Conservation (phyloP, 2,797 vertebrate genomes). For the Lepilemur ruficaudatus region DNA sequence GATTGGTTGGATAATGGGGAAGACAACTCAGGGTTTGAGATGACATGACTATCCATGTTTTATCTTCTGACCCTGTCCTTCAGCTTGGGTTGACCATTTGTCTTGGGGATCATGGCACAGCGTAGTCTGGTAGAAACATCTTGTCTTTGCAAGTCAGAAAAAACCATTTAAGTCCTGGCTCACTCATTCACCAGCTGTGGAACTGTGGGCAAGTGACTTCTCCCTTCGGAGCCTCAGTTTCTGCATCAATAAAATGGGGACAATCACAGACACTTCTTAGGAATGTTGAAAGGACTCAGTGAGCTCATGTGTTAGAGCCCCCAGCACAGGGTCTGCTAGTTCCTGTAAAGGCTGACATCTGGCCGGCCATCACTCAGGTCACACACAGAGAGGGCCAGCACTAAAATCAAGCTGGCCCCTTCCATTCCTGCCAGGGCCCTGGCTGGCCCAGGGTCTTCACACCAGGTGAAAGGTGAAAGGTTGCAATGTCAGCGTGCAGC, state of each 20-base stretch:
- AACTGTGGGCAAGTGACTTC: neutral
- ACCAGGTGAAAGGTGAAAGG: neutral
- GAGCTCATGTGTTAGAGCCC: neutral
- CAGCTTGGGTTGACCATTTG: neutral
- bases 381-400: neutral
- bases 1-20: neutral
- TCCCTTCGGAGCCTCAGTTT: neutral
- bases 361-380: neutral
- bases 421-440: neutral
- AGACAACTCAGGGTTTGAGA: conserved; percentile 2
- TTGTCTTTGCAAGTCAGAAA: neutral
- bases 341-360: neutral
- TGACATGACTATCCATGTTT: neutral
- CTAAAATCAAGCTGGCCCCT: neutral
- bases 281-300: neutral
- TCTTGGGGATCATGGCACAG: neutral
- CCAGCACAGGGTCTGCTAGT: neutral
- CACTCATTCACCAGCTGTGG: neutral
- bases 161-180: neutral
- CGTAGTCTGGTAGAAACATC: neutral
- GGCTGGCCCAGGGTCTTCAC: neutral
- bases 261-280: neutral
- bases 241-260: neutral
- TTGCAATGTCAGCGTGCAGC: neutral
- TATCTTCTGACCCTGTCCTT: neutral